A percentile compares a stretch with the other conserved stretches of the same genome.
These are phyloP conservation scores for Drosophila funebris DNA, from an alignment of 1,140 invertebrate genomes.

Conservation along the genomic window DNA sequence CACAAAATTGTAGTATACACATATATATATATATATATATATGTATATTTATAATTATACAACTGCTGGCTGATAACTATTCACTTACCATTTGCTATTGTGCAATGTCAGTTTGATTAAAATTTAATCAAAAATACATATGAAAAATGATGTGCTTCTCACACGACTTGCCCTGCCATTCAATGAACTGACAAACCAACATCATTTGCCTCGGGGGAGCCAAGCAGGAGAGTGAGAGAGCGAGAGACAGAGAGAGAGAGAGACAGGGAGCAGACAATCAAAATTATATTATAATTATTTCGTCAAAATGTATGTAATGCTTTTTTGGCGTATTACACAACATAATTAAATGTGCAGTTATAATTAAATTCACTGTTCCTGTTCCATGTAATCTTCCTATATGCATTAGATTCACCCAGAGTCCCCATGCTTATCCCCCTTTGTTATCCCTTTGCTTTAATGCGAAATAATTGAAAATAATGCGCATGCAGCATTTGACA, in stretches of 20 bases:
- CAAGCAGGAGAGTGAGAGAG: neutral
- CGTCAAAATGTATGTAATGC: conserved; percentile 6
- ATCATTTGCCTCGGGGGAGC: neutral
- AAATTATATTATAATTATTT: conserved; percentile 58
- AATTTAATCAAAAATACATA: conserved; percentile 61
- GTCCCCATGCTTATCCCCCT: no score
- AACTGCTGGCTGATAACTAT: neutral
- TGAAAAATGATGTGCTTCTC: conserved; percentile 47
- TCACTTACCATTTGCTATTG: conserved; percentile 11
- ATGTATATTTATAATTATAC: neutral
- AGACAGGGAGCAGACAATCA: neutral
- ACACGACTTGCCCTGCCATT: conserved; percentile 4
- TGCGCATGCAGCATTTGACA: conserved; percentile 19
- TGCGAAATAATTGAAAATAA: conserved; percentile 73
- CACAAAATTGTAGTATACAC: conserved; percentile 14
- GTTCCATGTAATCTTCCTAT: neutral
- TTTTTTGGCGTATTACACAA: conserved; percentile 46
- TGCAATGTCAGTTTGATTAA: conserved; percentile 35
- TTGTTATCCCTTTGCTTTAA: conserved; percentile 7
- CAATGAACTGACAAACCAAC: neutral
- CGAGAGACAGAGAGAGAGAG: neutral
- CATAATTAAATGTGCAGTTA: conserved; percentile 71
- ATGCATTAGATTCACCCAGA: conserved; percentile 20
- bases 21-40: neutral
- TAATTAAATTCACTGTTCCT: conserved; percentile 69